Evolutionary conservation across 2,888 invertebrate species (phyloP).

Genomic region (Perizoma affinitatum): DNA sequence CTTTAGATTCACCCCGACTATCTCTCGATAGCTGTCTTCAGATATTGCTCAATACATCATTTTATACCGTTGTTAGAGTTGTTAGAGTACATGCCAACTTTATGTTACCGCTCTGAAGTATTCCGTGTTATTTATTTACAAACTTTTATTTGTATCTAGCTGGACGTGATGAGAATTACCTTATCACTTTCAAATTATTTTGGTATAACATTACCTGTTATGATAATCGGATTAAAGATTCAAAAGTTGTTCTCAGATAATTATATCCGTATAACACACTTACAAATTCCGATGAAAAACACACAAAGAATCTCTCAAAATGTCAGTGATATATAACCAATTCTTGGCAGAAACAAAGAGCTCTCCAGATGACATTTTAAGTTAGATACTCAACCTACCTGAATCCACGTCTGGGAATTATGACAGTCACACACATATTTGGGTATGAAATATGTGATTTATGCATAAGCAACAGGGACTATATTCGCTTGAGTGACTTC

Average conservation of each 20-base stretch:
- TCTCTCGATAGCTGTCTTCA: constrained; percentile 15
- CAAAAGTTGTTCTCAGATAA: no score
- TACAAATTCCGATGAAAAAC: constrained; percentile 38
- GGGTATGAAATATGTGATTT: constrained; percentile 39
- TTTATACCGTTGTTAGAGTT: constrained; percentile 12
- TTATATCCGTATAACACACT: no score
- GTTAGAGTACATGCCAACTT: constrained; percentile 23
- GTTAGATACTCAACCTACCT: constrained; percentile 34
- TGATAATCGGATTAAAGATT: no score
- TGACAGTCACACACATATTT: constrained; percentile 47
- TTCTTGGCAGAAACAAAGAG: constrained; percentile 62
- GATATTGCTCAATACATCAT: constrained; percentile 21
- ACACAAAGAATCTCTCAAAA: constrained; percentile 33
- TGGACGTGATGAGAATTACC: constrained; percentile 20
- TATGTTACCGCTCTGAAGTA: constrained; percentile 13
- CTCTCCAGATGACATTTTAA: constrained; percentile 9
- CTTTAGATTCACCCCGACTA: constrained; percentile 2
- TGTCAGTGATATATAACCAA: constrained; percentile 45
- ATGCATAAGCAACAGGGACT: constrained; percentile 41
- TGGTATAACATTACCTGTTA: no score
- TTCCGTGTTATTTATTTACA: constrained; percentile 30
- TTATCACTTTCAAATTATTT: not conserved
- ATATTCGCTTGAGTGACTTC: constrained; percentile 37
- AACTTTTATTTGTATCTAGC: constrained; percentile 26
- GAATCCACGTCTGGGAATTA: constrained; percentile 57